phyloP scores from a whole-genome alignment of 2,113 vertebrate genomes.

The Bos javanicus region DNA sequence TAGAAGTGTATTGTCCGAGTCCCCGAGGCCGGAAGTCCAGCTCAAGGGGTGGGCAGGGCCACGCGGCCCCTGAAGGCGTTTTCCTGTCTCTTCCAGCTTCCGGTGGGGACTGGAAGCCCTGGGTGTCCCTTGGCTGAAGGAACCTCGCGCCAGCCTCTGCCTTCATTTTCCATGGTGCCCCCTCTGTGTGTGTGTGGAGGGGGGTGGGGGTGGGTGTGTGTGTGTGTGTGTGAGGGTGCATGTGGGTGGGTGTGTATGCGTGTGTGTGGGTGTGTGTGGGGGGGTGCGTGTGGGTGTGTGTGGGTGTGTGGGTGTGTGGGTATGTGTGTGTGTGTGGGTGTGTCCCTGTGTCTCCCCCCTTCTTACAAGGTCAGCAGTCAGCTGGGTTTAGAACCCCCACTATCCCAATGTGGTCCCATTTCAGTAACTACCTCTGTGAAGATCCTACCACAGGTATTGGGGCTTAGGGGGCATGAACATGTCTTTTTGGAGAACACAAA shows the following conservation, averaged over 20 bases:
- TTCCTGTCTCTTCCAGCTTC: neutral
- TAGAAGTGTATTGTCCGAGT: rapidly evolving
- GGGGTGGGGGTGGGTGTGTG: rapidly evolving
- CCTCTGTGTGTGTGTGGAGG: neutral
- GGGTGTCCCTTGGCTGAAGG: neutral
- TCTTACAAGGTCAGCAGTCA: neutral
- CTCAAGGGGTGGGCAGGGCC: neutral
- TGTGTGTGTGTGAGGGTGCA: rapidly evolving
- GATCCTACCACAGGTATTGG: rapidly evolving
- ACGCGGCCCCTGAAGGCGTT: rapidly evolving
- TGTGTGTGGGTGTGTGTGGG: too few species aligned
- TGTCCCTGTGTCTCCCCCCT: neutral
- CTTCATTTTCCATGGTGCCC: neutral
- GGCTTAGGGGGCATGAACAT: rapidly evolving
- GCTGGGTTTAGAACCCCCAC: neutral
- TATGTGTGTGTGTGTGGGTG: rapidly evolving
- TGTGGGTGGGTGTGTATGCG: too few species aligned
- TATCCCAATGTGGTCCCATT: neutral
- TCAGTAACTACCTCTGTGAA: neutral
- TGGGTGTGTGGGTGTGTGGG: rapidly evolving
- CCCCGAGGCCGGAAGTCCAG: neutral
- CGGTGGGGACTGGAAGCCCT: neutral
- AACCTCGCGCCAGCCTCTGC: neutral
- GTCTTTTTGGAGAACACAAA: too few species aligned
- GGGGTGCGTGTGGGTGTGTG: too few species aligned